Evolutionary conservation across 2,797 vertebrate species (phyloP), one percentile per base, ranked within the genome.

Genomic region (Enteromius fasciolatus): DNA sequence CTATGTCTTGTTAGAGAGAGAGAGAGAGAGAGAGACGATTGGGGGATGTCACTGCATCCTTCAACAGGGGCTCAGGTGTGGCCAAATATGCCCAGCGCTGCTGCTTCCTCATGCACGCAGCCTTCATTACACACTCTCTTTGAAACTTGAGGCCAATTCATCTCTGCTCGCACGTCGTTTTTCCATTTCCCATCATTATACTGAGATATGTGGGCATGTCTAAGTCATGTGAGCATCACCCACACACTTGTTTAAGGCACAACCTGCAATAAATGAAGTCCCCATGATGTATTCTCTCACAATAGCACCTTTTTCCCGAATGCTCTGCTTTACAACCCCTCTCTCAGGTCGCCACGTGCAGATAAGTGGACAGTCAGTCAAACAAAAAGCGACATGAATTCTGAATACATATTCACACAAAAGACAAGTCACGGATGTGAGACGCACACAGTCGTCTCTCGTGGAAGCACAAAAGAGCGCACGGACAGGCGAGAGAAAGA

Each of bases 1-100:
- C 15, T n/a, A 20, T 78, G 57, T 67, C 74, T 72, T 67, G 64
- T 75, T 74, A 63, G 57, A 81, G 39, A 81, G 31, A 63, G n/a
- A 41, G 33, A 50, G 64, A 50, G 50, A 66, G 46, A 39, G 39
- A 39, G 39, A 39, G 39, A 39, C 0, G n/a, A 36, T 36, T 59
- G 73, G 44, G 46, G 67, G 83, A 68, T 80, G 76, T 73, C 39
- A 84, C 83, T 72, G 31, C 52, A 84, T 85, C 74, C 44, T 66
- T 67, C 63, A 77, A 66, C 81, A 76, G 44, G 83, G 81, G 85
- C 83, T 88, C 85, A 88, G 81, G 83, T 86, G 83, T 84, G 70
- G 61, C 17, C 57, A 64, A 69, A 81, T 64, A 64, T 74, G 63
- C 69, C 63, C 31, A 73, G 25, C 33, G 15, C 82, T 81, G 67